Evolutionary conservation across 2,888 invertebrate species (phyloP).

Genomic region (Stictocephala bisonia): DNA sequence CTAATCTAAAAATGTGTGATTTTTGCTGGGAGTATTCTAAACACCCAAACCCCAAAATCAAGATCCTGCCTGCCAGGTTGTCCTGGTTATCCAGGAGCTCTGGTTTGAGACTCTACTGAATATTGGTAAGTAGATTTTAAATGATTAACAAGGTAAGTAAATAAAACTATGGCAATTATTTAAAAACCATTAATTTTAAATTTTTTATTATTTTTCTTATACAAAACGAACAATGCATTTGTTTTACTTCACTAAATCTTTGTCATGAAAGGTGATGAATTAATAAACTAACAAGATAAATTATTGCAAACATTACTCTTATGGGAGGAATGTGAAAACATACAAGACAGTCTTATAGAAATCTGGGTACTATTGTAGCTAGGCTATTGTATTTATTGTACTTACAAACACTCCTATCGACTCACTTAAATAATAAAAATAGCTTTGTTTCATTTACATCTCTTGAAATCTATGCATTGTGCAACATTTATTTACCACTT

Average conservation of each 20-base stretch:
- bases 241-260: conserved; percentile 17
- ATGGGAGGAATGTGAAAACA: conserved; percentile 33
- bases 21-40: too few relatives aligned
- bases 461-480: conserved; percentile 38
- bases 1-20: too few relatives aligned
- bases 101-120: too few relatives aligned
- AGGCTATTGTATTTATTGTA: conserved; percentile 39
- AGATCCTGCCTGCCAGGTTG: too few relatives aligned
- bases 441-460: conserved; percentile 34
- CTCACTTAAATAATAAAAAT: conserved; percentile 40
- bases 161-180: background rate
- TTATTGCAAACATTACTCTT: conserved; percentile 37
- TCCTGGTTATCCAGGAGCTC: too few relatives aligned
- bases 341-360: conserved; percentile 35
- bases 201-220: conserved; percentile 35
- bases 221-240: conserved; percentile 35
- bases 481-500: conserved; percentile 38
- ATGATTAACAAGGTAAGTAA: too few relatives aligned
- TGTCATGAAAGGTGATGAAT: conserved; percentile 32
- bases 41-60: too few relatives aligned
- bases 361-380: conserved; percentile 39
- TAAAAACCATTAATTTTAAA: conserved; percentile 36
- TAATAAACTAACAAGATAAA: conserved; percentile 25
- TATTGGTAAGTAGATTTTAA: too few relatives aligned
- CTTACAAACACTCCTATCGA: conserved; percentile 38